Evolutionary conservation across 2,797 vertebrate genomes (phyloP).

Genomic region (Neostethus bicornis): DNA sequence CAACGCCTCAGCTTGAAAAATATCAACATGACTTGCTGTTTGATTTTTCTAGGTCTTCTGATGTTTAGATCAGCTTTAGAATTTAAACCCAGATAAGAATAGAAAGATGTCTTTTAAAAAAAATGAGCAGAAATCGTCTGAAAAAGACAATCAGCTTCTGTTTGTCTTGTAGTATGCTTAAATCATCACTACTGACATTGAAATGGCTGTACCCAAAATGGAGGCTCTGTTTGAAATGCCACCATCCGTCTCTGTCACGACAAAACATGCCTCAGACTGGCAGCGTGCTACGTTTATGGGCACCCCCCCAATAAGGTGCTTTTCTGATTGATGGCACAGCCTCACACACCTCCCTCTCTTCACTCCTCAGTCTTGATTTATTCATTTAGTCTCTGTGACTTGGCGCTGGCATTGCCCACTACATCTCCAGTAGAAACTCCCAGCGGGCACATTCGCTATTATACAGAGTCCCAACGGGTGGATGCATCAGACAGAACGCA

Average conservation of each 20-base stretch:
- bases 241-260: constrained; percentile 39
- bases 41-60: too few relatives aligned
- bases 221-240: constrained; percentile 51
- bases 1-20: too few relatives aligned
- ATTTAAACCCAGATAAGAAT: not conserved
- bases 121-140: constrained; percentile 13
- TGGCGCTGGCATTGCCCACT: constrained; percentile 75
- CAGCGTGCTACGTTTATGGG: constrained; percentile 72
- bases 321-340: constrained; percentile 74
- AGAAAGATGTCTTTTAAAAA: constrained; percentile 14
- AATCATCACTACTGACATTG: constrained; percentile 33
- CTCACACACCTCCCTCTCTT: constrained; percentile 60
- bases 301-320: constrained; percentile 75
- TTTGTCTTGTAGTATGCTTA: constrained; percentile 43
- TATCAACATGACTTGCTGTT: too few relatives aligned
- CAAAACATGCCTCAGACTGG: constrained; percentile 54
- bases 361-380: constrained; percentile 73
- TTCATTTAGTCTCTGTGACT: constrained; percentile 76
- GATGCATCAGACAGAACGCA: constrained; percentile 68
- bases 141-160: constrained; percentile 22
- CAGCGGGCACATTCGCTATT: constrained; percentile 74
- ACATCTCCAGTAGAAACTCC: constrained; percentile 70
- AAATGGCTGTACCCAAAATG: constrained; percentile 59
- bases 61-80: constrained; percentile 9
- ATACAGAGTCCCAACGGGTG: constrained; percentile 67